phyloP scores from a whole-genome alignment of 2,888 invertebrate genomes.

The Elegia similella region DNA sequence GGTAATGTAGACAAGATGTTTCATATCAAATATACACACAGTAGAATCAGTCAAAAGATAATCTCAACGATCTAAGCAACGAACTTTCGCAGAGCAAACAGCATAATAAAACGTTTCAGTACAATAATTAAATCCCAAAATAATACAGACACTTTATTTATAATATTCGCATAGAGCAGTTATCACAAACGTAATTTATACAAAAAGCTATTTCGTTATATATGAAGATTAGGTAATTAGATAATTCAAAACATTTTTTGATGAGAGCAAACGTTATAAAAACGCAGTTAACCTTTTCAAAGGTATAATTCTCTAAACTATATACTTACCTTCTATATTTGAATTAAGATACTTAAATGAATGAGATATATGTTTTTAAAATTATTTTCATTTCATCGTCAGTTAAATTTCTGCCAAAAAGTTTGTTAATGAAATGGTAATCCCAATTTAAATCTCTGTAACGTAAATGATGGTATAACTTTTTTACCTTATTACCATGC shows the following conservation, averaged over 20 bases:
- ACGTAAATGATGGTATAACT: too few relatives aligned
- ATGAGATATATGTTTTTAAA: too few relatives aligned
- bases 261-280: not conserved
- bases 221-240: constrained; percentile 16
- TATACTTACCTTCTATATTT: not conserved
- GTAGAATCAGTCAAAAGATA: not conserved
- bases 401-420: too few relatives aligned
- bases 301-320: not conserved
- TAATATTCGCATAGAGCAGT: constrained; percentile 8
- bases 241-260: not conserved
- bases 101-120: not conserved
- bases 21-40: not conserved
- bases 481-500: too few relatives aligned
- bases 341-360: constrained; percentile 32
- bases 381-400: too few relatives aligned
- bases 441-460: too few relatives aligned
- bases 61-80: not conserved
- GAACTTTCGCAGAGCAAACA: constrained; percentile 18
- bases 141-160: not conserved
- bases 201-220: not conserved
- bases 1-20: too few relatives aligned
- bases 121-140: not conserved
- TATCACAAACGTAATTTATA: constrained; percentile 16
- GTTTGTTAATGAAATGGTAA: too few relatives aligned
- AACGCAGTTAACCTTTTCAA: not conserved